Percentiles rank a stretch among this genome's conserved stretches.
These are phyloP conservation scores for Podilymbus podiceps DNA, from an alignment of 2,113 vertebrate genomes.

Conservation along the genomic window DNA sequence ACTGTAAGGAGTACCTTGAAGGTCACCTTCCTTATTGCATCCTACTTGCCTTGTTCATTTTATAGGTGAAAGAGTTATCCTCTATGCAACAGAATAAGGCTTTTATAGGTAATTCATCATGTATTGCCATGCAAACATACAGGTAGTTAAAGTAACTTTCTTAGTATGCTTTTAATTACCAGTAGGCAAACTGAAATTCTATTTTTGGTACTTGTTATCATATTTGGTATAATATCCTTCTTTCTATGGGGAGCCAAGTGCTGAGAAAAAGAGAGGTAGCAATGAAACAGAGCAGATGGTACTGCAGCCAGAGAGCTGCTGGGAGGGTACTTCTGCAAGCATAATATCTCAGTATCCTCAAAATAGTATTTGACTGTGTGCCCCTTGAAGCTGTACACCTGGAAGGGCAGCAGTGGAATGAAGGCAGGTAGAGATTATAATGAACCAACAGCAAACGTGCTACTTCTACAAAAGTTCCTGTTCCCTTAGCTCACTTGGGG, in stretches of 20 bases:
- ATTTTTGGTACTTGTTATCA: background rate
- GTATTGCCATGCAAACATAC: background rate
- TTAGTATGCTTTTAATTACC: background rate
- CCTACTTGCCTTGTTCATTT: background rate
- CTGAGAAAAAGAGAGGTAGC: background rate
- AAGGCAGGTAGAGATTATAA: background rate
- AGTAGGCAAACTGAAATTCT: background rate
- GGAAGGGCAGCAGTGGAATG: background rate
- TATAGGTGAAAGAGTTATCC: background rate
- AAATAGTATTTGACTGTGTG: background rate
- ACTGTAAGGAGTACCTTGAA: background rate
- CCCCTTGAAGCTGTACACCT: background rate
- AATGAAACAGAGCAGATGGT: background rate
- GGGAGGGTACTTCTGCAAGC: background rate
- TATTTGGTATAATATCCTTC: background rate
- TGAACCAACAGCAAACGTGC: rapidly evolving
- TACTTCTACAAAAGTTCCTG: background rate
- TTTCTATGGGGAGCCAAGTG: background rate
- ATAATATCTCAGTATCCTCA: background rate
- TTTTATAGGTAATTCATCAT: background rate
- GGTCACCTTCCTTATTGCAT: background rate
- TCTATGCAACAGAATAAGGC: background rate
- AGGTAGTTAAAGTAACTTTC: background rate
- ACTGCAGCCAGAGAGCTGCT: background rate
- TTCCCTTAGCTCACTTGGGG: background rate